These are phyloP conservation scores for Diglossa cyanea DNA, from an alignment of 2,797 vertebrate genomes.

Conservation along the genomic window DNA sequence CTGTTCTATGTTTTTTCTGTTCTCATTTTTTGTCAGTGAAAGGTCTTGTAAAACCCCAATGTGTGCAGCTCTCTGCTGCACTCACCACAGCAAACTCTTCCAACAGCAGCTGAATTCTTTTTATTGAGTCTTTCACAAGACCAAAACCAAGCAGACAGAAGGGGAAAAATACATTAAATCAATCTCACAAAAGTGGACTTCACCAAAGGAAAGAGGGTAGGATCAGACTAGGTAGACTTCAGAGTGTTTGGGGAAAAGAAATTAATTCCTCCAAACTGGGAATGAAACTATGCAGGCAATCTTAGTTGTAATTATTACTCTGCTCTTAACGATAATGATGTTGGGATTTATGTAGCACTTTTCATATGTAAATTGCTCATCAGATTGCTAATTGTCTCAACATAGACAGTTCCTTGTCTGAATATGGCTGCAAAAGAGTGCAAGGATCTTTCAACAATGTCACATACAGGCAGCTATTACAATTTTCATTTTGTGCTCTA, in stretches of 20 bases:
- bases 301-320: not conserved
- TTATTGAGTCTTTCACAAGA: not conserved
- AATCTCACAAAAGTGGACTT: not conserved
- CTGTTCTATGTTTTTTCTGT: not conserved
- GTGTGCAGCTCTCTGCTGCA: not conserved
- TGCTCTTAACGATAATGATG: not conserved
- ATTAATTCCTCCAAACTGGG: not conserved
- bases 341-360: slow-evolving; percentile 4
- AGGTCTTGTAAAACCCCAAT: not conserved
- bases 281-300: not conserved
- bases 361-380: not conserved
- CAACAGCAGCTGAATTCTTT: not conserved
- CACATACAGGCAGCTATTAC: not conserved
- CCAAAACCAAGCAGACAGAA: not conserved
- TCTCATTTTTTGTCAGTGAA: not conserved
- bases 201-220: not conserved
- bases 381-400: slow-evolving; percentile 26
- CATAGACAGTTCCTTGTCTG: not conserved
- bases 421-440: not conserved
- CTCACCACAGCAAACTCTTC: not conserved
- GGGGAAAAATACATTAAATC: not conserved
- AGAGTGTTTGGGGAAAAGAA: not conserved
- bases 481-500: not conserved
- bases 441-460: not conserved
- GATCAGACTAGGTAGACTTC: not conserved